Evolutionary conservation across 2,797 vertebrate genomes (phyloP), one percentile per base, ranked within the genome.

Genomic region (Myotis pilosus): DNA sequence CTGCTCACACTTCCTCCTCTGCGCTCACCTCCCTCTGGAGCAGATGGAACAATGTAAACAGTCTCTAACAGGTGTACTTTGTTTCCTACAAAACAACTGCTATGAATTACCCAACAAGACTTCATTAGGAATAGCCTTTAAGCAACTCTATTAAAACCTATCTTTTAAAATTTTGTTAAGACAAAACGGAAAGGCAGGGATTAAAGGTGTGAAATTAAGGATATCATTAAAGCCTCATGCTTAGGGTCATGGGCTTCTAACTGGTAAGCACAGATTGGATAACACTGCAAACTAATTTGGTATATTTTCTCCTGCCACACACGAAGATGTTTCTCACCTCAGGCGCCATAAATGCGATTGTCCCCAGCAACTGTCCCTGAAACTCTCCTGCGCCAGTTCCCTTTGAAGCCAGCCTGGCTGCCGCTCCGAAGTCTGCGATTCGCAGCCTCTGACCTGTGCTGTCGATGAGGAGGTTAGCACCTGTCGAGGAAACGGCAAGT

Each of bases 321-420:
- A 28, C 64, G 95, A 96, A 89, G 30, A 49, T 33, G 17, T 95
- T 94, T 97, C 98, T 97, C 97, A 99, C 99, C 98, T 99, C 99
- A 0, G 99, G 99, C 84, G 99, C 99, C 99, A 99, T 99, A 97
- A 99, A 99, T 12, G 99, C 99, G 97, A 99, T 99, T 81, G 99
- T 99, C 93, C 99, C 99, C 97, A 99, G 94, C 87, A 99, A 98
- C 71, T 99, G 99, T 94, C 99, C 99, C 98, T 99, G 99, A 98
- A 99, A 99, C 96, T 99, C 99, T 57, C 99, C 99, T 13, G 99
- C 99, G 38, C 99, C 99, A 0, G 99, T 99, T 97, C 99, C 99
- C 98, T 99, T 99, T 60, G 99, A 99, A 49, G 99, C 99, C 98
- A 99, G 97, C 94, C 99, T 98, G 81, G 99, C 99, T 6, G 99